Base-by-base conservation (phyloP, 2,888 invertebrate genomes). In the Tryphoninae sp. region DNA sequence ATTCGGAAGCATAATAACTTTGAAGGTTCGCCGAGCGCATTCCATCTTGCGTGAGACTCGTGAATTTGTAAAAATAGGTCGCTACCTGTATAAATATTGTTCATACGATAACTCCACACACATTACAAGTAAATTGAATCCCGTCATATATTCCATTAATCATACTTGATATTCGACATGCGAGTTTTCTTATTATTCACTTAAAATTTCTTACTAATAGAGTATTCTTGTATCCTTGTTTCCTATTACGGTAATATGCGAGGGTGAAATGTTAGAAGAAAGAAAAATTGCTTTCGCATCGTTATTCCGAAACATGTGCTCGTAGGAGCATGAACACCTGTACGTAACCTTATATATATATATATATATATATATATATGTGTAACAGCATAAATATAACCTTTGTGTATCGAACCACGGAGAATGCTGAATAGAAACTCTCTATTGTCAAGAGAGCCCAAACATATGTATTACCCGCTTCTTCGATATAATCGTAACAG, bases 271-370 rank as follows among this genome's bases (percentile, higher is more conserved):
- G 16, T n/a, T 51, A n/a, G 13, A 13, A 9, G 13, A 9, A 13
- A 51, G 2, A 16, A 49, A 51, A 23, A 61, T n/a, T n/a, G 51
- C 19, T 19, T 19, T 16, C 49, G 26, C 62, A 53, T 64, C 40
- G 11, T 73, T 58, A 74, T 45, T 58, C 19, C 45, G 13, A n/a
- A 40, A 42, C 45, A 69, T 23, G 69, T 58, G 69, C n/a, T 69
- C 53, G 53, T 68, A 33, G 26, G 9, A 69, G 23, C 22, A 40
- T 55, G 42, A 22, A 55, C 58, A 58, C 58, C 69, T 69, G 58
- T 58, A 53, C 23, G 55, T 19, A 55, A 55, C 55, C 22, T 8
- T 55, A 55, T 19, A 53, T 19, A 16, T 55, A 55, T 55, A 2
- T n/a, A n/a, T 55, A 55, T 19, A 53, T 19, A 16, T 55, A 55